These are phyloP conservation scores for Pseudomyrmex sp. DNA, from an alignment of 1,140 invertebrate genomes.

Conservation along the genomic window DNA sequence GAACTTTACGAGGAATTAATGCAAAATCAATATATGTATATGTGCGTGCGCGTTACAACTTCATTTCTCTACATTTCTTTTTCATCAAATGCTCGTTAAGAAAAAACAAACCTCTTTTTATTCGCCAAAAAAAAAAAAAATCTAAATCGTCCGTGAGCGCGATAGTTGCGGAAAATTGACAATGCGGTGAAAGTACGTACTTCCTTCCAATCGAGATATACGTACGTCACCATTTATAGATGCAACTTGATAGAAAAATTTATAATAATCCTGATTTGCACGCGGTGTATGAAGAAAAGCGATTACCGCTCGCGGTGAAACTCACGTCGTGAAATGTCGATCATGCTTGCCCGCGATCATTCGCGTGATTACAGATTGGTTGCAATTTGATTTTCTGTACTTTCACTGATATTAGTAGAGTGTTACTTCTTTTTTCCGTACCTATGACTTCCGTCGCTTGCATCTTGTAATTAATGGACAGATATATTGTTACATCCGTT, in stretches of 20 bases:
- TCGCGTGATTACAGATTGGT: background rate
- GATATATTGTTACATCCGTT: constrained; percentile 87
- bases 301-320: background rate
- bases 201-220: background rate
- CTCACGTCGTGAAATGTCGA: background rate
- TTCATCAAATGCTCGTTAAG: background rate
- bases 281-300: background rate
- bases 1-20: background rate
- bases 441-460: constrained; percentile 78
- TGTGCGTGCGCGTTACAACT: background rate
- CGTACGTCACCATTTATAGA: background rate
- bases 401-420: constrained; percentile 22
- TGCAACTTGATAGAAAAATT: background rate
- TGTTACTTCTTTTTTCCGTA: constrained; percentile 56
- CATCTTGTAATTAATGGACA: constrained; percentile 87
- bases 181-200: constrained; percentile 3
- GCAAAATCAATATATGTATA: background rate
- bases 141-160: too few relatives aligned
- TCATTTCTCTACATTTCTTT: background rate
- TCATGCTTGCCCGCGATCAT: background rate
- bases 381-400: constrained; percentile 12
- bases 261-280: constrained; percentile 19
- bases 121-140: background rate
- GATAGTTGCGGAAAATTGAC: background rate
- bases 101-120: background rate